Base-by-base conservation (phyloP, 2,113 vertebrate species). In the Uria aalge region DNA sequence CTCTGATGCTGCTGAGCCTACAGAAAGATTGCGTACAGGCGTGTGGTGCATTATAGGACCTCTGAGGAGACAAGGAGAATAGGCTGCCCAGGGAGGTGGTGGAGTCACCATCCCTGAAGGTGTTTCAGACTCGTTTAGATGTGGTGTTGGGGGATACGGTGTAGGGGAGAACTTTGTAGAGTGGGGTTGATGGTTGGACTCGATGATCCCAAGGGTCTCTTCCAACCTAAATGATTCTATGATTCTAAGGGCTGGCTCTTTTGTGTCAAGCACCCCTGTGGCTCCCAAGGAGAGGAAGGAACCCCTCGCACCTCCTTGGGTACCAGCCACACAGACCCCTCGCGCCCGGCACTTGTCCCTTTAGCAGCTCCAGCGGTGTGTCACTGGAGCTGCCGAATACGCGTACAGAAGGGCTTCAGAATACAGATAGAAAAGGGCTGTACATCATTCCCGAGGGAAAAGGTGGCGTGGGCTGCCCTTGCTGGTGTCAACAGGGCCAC, bases 291-390 rank as follows among this genome's bases (percentile, higher is more conserved):
- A 73, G 30, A 43, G 75, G 63, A 19, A 59, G 53, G 43, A 83
- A 5, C 23, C 23, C 68, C 30, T 77, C 0, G 0, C 40, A 12
- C 27, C 55, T 40, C 40, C 30, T 14, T 3, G 21, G 53, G 63
- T 19, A n/a, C 43, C 59, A 27, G 9, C 64, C n/a, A 19, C 56
- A 18, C 36, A 7, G 26, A 16, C 50, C 14, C 1, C 27, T 62
- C 1, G 1, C 0, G 1, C 24, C 36, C 5, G 0, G 53, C 3
- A 11, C 26, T 59, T 14, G n/a, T 64, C 26, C 27, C 32, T 32
- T 59, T 18, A 32, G 68, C 17, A 23, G 27, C 41, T 47, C 81
- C 45, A 12, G n/a, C 4, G 63, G 24, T 17, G 21, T 41, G 10
- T 23, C 47, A 3, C 62, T 21, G 47, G 53, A 14, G 41, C 52